Base-by-base conservation (phyloP, 1,140 invertebrate species). In the Aphidius ervi region DNA sequence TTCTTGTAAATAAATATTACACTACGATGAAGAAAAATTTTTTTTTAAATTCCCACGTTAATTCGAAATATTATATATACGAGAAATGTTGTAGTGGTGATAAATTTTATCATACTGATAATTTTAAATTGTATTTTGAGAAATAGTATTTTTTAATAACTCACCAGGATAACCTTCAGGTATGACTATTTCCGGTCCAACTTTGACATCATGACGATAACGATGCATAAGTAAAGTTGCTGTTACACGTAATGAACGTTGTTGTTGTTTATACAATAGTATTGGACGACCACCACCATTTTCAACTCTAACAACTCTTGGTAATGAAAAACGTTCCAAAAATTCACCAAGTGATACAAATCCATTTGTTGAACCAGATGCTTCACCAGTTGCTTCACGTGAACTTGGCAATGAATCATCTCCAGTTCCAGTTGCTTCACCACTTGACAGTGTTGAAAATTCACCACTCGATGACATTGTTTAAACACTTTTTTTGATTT, bases 161-260 rank as follows among this genome's bases (percentile, higher is more conserved):
- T 76, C 54, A 76, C 76, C 76, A 53, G 74, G 74, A 59, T 76
- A 78, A 53, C 76, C 74, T 67, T 78, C 76, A 9, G 76, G 76
- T 56, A 78, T 77, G 63, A 78, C 76, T 48, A 78, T 78, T 67
- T 75, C 73, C 37, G 73, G 73, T 49, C 73, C 73, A 47, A 75
- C 72, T 59, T 74, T 74, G 55, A 74, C 70, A 39, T 75, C 73
- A 46, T 74, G 73, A 9, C 72, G 67, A 59, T 75, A 75, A 65
- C 73, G 70, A 66, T 75, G 72, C 73, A 75, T 75, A 56, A 75
- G 56, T 48, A 75, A 57, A 2, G 73, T 74, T 10, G 73, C 73
- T 9, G 73, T 75, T 45, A 75, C 72, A 59, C 73, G 63, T 5
- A 75, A 61, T 6, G 73, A 75, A 65, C 68, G 63, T 39, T 73